Evolutionary conservation across 2,113 vertebrate species (phyloP).

Genomic region (Upupa epops): DNA sequence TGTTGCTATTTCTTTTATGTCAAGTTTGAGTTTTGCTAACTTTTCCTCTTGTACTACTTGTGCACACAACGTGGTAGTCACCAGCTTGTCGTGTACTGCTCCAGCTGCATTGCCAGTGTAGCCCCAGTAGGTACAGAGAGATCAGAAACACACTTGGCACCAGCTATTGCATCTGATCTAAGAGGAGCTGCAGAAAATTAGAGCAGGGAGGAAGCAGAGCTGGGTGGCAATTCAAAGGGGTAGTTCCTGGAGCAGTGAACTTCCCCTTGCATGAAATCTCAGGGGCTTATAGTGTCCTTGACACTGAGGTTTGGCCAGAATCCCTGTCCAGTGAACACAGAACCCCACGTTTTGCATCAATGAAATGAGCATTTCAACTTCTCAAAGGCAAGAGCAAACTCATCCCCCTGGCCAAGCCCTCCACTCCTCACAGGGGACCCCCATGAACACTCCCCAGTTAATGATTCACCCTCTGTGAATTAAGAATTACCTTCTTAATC

Average conservation of each 20-base stretch:
- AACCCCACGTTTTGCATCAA: background rate
- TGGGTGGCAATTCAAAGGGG: background rate
- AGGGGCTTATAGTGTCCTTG: background rate
- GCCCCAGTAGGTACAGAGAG: background rate
- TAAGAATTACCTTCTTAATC: conserved; percentile 1
- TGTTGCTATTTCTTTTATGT: background rate
- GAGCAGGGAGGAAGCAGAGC: background rate
- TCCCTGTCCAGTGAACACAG: background rate
- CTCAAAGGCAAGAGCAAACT: background rate
- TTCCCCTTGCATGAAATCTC: background rate
- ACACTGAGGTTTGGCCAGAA: background rate
- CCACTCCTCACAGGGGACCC: background rate
- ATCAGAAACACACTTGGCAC: background rate
- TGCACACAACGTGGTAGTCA: background rate
- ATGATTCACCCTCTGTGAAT: background rate
- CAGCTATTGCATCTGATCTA: background rate
- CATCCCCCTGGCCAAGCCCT: background rate
- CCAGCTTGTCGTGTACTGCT: background rate
- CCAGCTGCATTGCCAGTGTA: background rate
- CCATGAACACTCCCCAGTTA: background rate
- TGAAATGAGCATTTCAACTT: background rate
- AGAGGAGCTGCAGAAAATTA: background rate
- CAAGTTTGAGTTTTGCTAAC: too few relatives aligned
- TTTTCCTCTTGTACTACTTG: background rate
- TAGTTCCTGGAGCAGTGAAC: background rate